Percentiles rank a stretch among this genome's conserved stretches.
Evolutionary conservation across 2,113 vertebrate genomes (phyloP).

Genomic region (Leptodactylus fuscus): DNA sequence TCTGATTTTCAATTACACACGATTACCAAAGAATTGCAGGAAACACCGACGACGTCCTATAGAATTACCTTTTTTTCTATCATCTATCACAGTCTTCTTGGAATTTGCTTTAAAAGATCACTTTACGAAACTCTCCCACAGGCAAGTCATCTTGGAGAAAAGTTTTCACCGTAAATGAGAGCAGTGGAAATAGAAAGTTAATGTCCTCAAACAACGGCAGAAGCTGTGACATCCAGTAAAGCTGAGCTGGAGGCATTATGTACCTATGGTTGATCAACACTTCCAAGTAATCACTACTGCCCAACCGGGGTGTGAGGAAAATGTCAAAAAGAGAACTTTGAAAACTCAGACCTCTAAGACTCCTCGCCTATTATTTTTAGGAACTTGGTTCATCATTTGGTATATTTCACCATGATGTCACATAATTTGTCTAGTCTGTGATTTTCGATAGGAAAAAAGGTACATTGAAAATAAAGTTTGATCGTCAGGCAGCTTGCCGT

Average conservation of each 20-base stretch:
- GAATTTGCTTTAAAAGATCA: constrained; percentile 5
- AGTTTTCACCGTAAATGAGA: constrained; percentile 27
- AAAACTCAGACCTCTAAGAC: not conserved
- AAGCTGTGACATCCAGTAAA: constrained; percentile 31
- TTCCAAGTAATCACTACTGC: constrained; percentile 21
- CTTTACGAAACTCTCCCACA: constrained; percentile 37
- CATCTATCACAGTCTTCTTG: constrained; percentile 6
- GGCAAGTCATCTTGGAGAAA: constrained; percentile 39
- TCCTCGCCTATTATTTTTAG: not conserved
- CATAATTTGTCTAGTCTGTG: too few species aligned
- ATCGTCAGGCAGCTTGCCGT: too few species aligned
- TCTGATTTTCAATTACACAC: not conserved
- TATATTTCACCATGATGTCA: too few species aligned
- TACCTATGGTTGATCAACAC: constrained; percentile 33
- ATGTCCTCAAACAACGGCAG: constrained; percentile 42
- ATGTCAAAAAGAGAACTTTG: not conserved
- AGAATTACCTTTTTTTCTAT: not conserved
- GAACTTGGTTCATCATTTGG: not conserved
- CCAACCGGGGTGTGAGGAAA: constrained; percentile 20
- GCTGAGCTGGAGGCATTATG: constrained; percentile 40
- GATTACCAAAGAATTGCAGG: not conserved
- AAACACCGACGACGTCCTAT: not conserved
- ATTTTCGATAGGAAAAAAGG: not conserved
- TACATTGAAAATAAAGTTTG: not conserved
- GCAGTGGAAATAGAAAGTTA: constrained; percentile 34